A percentile compares a stretch with the other conserved stretches of the same genome.
Evolutionary conservation across 2,888 invertebrate species (phyloP).

Genomic region (Drosophila melanosoma): DNA sequence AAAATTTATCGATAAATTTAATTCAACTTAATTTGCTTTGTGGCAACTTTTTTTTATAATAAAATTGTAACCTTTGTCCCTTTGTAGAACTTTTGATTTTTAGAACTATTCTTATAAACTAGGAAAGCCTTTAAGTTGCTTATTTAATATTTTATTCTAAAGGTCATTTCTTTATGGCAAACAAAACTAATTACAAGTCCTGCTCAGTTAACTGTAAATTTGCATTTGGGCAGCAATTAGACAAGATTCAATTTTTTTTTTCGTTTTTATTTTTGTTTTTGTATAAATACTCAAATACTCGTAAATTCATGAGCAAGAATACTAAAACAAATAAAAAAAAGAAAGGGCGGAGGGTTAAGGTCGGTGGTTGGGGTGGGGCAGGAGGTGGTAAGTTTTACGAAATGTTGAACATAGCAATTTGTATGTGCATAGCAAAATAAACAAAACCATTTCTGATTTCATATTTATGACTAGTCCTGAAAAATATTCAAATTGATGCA

Average conservation of each 20-base stretch:
- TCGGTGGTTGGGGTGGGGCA: not conserved
- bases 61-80: not conserved
- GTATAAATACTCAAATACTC: constrained; percentile 28
- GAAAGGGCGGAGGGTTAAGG: not conserved
- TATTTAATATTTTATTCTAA: not conserved
- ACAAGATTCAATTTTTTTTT: constrained; percentile 3
- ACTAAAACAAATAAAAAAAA: constrained; percentile 1
- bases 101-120: not conserved
- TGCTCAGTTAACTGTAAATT: constrained; percentile 56
- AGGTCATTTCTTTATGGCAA: not conserved
- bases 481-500: constrained; percentile 63
- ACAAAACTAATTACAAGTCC: constrained; percentile 16
- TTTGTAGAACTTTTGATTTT: not conserved
- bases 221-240: constrained; percentile 51
- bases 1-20: not conserved
- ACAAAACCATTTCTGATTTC: constrained; percentile 54
- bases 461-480: constrained; percentile 65
- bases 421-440: constrained; percentile 38
- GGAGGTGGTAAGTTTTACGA: constrained; percentile 1
- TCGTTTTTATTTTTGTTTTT: constrained; percentile 10
- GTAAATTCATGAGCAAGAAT: constrained; percentile 17
- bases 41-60: not conserved
- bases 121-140: not conserved
- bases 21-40: not conserved
- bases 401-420: constrained; percentile 40